Conservation (phyloP, 2,113 vertebrate genomes). For the Carassius gibelio region DNA sequence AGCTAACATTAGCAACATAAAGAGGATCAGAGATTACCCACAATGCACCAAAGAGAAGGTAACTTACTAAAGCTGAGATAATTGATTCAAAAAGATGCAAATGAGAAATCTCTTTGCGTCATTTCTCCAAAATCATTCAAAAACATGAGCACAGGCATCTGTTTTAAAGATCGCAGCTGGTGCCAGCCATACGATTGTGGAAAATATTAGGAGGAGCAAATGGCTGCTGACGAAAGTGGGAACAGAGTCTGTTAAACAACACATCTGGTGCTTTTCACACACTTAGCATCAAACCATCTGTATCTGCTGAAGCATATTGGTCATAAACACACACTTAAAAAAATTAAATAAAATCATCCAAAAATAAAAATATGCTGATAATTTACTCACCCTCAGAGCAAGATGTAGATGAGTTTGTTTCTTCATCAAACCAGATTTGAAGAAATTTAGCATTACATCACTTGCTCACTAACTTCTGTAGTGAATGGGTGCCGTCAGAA, state of each 20-base stretch:
- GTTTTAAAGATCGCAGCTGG: conserved; percentile 23
- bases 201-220: conserved; percentile 46
- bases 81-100: not conserved
- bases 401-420: no score
- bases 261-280: conserved; percentile 60
- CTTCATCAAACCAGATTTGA: no score
- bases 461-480: no score
- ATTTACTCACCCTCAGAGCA: no score
- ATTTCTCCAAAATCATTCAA: conserved; percentile 1
- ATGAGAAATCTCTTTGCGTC: not conserved
- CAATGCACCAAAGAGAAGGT: not conserved
- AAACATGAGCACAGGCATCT: conserved; percentile 1
- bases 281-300: conserved; percentile 56
- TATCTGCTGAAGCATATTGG: conserved; percentile 29
- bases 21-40: conserved; percentile 4
- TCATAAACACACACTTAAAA: conserved; percentile 26
- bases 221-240: conserved; percentile 57
- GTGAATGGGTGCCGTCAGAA: no score
- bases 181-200: conserved; percentile 17
- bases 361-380: no score
- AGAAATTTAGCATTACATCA: no score
- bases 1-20: not conserved
- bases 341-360: no score
- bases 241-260: conserved; percentile 57
- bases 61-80: not conserved